Percentiles rank a stretch among this genome's conserved stretches.
These are phyloP conservation scores for Sclerurus mexicanus DNA, from an alignment of 2,113 vertebrate genomes.

Conservation along the genomic window DNA sequence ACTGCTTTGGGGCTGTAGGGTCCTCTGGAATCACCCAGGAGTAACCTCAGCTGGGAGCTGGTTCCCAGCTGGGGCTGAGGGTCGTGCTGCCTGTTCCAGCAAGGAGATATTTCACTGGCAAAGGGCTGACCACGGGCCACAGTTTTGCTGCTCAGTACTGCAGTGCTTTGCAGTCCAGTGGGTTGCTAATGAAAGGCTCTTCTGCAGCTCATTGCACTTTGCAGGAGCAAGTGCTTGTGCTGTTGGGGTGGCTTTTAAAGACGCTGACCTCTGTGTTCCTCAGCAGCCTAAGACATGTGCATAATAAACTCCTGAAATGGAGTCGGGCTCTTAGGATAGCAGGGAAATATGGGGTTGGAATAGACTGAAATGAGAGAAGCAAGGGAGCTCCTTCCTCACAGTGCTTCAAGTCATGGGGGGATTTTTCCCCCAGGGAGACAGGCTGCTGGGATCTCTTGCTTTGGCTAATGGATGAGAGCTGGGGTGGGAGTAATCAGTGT, in stretches of 20 bases:
- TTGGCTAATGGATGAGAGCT: not conserved
- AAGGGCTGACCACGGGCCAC: accelerated
- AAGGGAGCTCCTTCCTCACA: not conserved
- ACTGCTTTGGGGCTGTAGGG: not conserved
- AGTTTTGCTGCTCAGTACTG: not conserved
- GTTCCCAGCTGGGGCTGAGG: not conserved
- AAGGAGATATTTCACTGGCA: not conserved
- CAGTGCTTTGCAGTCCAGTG: not conserved
- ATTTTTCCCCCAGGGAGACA: not conserved
- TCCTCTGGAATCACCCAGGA: not conserved
- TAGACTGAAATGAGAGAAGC: not conserved
- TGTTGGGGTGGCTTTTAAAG: not conserved
- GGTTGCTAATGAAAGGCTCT: not conserved
- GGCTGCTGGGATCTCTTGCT: not conserved
- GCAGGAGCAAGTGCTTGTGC: not conserved
- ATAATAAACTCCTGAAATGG: not conserved
- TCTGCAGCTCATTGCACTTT: not conserved
- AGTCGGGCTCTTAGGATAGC: accelerated
- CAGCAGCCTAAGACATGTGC: not conserved
- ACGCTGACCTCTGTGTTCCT: not conserved
- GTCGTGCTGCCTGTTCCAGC: not conserved
- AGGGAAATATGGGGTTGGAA: accelerated
- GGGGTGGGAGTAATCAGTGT: not conserved
- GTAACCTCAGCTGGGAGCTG: not conserved
- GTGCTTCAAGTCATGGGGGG: not conserved